phyloP scores from a whole-genome alignment of 2,113 vertebrate genomes.

The Chamaea fasciata region DNA sequence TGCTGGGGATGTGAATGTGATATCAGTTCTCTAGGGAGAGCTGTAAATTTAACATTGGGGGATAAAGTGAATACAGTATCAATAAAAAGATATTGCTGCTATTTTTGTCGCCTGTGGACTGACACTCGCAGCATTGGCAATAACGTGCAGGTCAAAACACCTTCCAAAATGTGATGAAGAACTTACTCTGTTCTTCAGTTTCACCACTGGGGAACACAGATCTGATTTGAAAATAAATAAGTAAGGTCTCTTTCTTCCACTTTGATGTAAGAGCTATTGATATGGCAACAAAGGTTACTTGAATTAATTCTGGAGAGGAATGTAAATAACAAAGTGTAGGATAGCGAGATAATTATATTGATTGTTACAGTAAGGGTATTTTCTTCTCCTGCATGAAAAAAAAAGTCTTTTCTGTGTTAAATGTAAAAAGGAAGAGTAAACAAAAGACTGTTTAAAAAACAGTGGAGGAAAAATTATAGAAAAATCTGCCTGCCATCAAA shows the following conservation, averaged over 20 bases:
- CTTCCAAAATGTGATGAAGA: slow-evolving; percentile 8
- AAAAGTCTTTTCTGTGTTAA: not conserved
- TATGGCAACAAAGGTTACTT: not conserved
- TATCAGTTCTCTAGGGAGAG: slow-evolving; percentile 1
- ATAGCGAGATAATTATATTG: not conserved
- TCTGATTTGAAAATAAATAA: slow-evolving; percentile 25
- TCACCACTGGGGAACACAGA: not conserved
- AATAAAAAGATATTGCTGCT: slow-evolving; percentile 52
- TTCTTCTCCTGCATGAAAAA: not conserved
- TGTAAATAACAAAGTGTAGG: not conserved
- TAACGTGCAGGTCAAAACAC: slow-evolving; percentile 1
- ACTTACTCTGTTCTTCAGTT: not conserved
- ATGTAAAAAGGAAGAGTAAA: not conserved
- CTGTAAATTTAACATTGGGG: not conserved
- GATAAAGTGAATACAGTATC: slow-evolving; percentile 34
- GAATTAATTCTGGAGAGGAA: slow-evolving; percentile 7
- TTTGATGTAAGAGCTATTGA: not conserved
- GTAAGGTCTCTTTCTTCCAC: not conserved
- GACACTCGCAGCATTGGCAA: not conserved
- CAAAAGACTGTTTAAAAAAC: not conserved
- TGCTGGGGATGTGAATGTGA: not conserved
- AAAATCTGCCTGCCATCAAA: not conserved
- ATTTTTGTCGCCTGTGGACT: not conserved
- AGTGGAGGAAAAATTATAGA: not conserved
- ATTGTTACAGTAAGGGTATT: not conserved